Percentiles rank a stretch among this genome's conserved stretches.
phyloP scores from a whole-genome alignment of 35 echinoderm and acorn worm genomes.

The Chiridota heheva region DNA sequence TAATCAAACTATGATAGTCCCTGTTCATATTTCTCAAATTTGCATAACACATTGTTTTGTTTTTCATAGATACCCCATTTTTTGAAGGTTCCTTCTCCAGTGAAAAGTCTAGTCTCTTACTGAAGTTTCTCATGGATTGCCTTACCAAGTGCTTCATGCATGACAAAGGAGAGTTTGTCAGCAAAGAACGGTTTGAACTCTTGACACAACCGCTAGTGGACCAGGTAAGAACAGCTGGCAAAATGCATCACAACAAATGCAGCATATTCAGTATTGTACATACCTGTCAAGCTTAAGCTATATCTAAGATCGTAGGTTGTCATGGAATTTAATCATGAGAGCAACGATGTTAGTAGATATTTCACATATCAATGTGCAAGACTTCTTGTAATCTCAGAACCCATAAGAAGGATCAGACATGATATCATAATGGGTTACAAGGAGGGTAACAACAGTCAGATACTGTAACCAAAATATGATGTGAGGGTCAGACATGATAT shows the following conservation, averaged over 20 bases:
- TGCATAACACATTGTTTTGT: not conserved
- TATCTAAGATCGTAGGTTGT: too few species aligned
- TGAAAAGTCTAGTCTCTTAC: constrained; percentile 52
- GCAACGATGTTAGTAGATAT: too few species aligned
- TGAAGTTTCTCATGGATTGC: constrained; percentile 65
- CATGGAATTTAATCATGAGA: too few species aligned
- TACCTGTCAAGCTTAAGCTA: too few species aligned
- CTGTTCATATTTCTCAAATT: not conserved
- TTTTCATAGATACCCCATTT: not conserved
- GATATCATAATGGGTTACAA: too few species aligned
- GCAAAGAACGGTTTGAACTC: constrained; percentile 85
- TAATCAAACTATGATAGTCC: too few species aligned
- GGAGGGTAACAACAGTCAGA: not conserved
- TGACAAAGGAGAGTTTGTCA: constrained; percentile 91
- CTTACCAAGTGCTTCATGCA: constrained; percentile 86
- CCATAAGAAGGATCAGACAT: too few species aligned
- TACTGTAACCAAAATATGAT: not conserved
- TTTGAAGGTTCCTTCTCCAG: constrained; percentile 34
- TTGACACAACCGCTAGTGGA: constrained; percentile 88
- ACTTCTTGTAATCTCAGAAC: too few species aligned
- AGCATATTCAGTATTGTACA: too few species aligned
- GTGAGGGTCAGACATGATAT: too few species aligned
- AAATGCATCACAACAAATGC: not conserved
- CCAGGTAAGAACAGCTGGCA: constrained; percentile 61
- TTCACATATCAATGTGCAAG: too few species aligned